Base-by-base conservation (phyloP, 2,888 invertebrate species). In the Oligia strigilis region DNA sequence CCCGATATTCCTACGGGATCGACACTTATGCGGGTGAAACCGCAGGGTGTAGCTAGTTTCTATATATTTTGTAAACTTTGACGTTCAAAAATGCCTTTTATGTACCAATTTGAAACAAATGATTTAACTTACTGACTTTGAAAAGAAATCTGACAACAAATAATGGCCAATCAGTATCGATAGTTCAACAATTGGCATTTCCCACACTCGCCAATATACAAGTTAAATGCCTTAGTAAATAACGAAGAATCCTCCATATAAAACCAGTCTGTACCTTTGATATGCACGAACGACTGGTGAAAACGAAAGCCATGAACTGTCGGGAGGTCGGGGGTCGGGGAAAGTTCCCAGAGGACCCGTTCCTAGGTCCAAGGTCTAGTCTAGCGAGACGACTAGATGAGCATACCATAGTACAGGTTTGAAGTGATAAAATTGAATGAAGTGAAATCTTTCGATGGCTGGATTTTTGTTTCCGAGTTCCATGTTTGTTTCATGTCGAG, bases 221-320 rank as follows among this genome's bases (percentile, higher is more conserved):
- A 62, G 55, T 29, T 46, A 71, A 55, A 40, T 23, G 19, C 3
- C 36, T 49, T 77, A 49, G 36, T 66, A 71, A 78, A 84, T 46
- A n/a, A 49, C 36, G 52, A 55, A 67, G 52, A 72, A 81, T 67
- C 29, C 2, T 14, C 40, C 55, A 5, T 49, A 75, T 40, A 78
- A 80, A 83, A 83, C 65, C 46, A 74, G 66, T 40, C 43, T 65
- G 76, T 49, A 49, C 49, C 60, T 87, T 78, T 62, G 77, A 62
- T 70, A 79, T 74, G 60, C 85, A 74, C 72, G 75, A 85, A 46
- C n/a, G 13, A 36, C 23, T 66, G 62, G 85, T 86, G 91, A 91
- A 91, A 91, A 86, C 73, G 91, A 90, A 90, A 91, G 91, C 77
- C 77, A 82, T 84, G 72, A 83, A 40, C 72, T 17, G 60, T 75